These are phyloP conservation scores for Lypha dubia DNA, from an alignment of 2,888 invertebrate species.

Conservation along the genomic window DNA sequence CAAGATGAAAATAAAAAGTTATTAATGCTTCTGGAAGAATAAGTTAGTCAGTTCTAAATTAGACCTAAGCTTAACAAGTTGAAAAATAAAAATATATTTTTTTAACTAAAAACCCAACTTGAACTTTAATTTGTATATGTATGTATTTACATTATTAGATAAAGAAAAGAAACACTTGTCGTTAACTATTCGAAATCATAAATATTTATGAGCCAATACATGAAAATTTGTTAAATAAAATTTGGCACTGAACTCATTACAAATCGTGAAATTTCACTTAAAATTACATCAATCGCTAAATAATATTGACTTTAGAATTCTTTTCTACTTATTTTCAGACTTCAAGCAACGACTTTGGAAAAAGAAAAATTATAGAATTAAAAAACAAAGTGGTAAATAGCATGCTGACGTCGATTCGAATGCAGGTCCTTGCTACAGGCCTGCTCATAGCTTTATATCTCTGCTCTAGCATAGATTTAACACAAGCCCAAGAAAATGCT, in stretches of 20 bases:
- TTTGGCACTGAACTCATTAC: constrained; percentile 44
- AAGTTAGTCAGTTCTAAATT: too few species aligned
- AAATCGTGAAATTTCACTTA: not conserved
- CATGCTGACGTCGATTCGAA: constrained; percentile 21
- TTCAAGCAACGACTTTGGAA: constrained; percentile 45
- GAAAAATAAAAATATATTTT: too few species aligned
- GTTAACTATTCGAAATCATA: constrained; percentile 1
- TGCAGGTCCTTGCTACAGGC: constrained; percentile 71
- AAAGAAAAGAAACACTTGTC: constrained; percentile 25
- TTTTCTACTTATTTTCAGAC: constrained; percentile 11
- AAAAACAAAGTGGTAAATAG: not conserved
- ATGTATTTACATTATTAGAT: not conserved
- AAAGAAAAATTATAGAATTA: constrained; percentile 4
- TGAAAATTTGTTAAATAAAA: not conserved
- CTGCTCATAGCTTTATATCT: constrained; percentile 73
- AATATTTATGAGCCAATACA: constrained; percentile 7
- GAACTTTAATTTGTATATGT: too few species aligned
- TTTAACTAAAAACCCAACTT: too few species aligned
- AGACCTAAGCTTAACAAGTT: too few species aligned
- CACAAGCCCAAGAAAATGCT: constrained; percentile 85
- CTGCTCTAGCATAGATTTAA: constrained; percentile 73
- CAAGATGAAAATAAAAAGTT: too few species aligned
- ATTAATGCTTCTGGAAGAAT: too few species aligned
- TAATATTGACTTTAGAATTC: not conserved
- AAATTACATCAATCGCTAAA: not conserved